These are phyloP conservation scores for Leptobrachium ailaonicum DNA, from an alignment of 2,113 vertebrate species.

Conservation along the genomic window DNA sequence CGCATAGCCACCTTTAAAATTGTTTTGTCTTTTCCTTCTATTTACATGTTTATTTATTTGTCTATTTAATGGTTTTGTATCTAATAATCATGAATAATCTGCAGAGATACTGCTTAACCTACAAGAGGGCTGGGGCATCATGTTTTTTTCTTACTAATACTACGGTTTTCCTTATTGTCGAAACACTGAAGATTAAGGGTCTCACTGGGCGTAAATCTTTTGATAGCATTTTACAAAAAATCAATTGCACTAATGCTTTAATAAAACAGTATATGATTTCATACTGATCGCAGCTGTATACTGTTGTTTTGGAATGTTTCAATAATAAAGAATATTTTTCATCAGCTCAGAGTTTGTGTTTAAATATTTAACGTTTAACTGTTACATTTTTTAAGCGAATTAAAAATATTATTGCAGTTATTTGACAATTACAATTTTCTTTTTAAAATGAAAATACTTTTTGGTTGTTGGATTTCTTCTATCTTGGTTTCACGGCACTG, in stretches of 20 bases:
- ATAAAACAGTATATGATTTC: constrained; percentile 70
- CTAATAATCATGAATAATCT: constrained; percentile 22
- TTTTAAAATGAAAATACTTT: no score
- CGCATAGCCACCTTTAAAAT: constrained; percentile 58
- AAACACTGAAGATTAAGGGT: constrained; percentile 57
- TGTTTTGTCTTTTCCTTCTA: constrained; percentile 61
- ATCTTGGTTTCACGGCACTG: no score
- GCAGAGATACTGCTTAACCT: constrained; percentile 57
- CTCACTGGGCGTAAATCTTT: constrained; percentile 80
- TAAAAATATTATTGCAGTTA: no score
- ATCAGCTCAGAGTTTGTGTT: constrained; percentile 58
- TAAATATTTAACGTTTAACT: no score
- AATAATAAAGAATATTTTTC: constrained; percentile 83
- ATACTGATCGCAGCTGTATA: constrained; percentile 74
- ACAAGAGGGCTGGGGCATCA: constrained; percentile 63
- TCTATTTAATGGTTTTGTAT: constrained; percentile 74
- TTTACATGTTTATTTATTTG: constrained; percentile 55
- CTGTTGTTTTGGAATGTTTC: constrained; percentile 80
- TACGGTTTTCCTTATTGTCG: constrained; percentile 76
- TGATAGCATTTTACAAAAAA: constrained; percentile 81
- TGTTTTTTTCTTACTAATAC: constrained; percentile 74
- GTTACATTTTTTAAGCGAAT: no score
- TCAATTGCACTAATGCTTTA: constrained; percentile 82
- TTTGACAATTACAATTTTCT: no score
- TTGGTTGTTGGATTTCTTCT: no score